Base-by-base conservation (phyloP, 2,113 vertebrate genomes). In the Macrotis lagotis region DNA sequence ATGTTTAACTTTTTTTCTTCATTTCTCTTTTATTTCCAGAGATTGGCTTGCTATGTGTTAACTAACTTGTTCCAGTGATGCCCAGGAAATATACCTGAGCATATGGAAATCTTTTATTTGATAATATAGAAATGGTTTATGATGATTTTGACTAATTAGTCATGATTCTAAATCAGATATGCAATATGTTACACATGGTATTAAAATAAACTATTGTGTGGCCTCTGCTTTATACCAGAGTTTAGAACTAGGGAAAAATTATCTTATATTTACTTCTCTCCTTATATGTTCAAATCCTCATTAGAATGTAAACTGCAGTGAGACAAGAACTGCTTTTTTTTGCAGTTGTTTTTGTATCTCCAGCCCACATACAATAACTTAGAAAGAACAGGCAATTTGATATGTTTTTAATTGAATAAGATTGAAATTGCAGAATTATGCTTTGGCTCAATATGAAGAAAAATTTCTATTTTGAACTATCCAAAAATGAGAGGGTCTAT, bases 11-110 rank as follows among this genome's bases (percentile, higher is more conserved):
- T 97, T 97, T 94, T 97, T 94, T 95, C 89, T 94, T 94, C 50
- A 89, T 92, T 95, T 94, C 66, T 95, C 96, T 97, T 95, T 93
- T 74, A 96, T 95, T 93, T 95, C 95, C 3, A 47, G 47, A 94
- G 51, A 89, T 26, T 16, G 88, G 92, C 10, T 12, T 88, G 37
- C 26, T 92, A 55, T 5, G 48, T 47, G 55, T 90, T 66, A 92
- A 92, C 88, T 51, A 74, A 48, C 10, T 48, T 88, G 66, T 51
- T 59, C 50, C 48, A 48, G 91, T 51, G 94, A 97, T 94, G 83
- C 94, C 90, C 11, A 31, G 37, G 88, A 96, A 90, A 91, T 8
- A 53, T 0, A 88, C 31, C 88, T 92, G n/a, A 10, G 49, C 6
- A 44, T 22, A 83, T 83, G 24, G 0, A 6, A 83, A 83, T 83